Conservation (phyloP, 1,140 invertebrate species). For the Apis florea region DNA sequence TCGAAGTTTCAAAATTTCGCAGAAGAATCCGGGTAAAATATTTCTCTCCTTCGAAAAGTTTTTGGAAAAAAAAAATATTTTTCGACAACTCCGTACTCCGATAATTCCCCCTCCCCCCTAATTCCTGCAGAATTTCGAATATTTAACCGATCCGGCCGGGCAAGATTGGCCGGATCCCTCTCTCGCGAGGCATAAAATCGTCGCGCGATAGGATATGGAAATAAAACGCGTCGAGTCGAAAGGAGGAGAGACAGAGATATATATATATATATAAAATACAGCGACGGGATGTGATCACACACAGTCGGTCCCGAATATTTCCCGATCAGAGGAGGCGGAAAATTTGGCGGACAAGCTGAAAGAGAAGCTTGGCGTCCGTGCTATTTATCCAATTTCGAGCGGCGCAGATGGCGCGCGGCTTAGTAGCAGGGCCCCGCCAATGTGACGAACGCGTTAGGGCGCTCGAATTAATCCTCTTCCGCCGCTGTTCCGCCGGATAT, state of each 20-base stretch:
- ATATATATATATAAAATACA: no score
- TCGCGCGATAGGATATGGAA: background rate
- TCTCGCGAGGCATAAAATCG: background rate
- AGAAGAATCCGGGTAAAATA: no score
- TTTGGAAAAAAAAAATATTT: no score
- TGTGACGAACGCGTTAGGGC: slow-evolving; percentile 57
- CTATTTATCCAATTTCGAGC: slow-evolving; percentile 53
- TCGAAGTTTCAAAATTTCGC: no score
- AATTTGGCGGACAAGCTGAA: background rate
- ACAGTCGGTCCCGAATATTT: slow-evolving; percentile 9
- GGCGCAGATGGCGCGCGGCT: slow-evolving; percentile 48
- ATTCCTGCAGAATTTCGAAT: background rate
- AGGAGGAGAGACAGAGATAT: no score
- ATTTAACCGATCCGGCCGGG: background rate
- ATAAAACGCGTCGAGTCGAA: background rate
- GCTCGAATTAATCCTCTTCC: slow-evolving; percentile 65
- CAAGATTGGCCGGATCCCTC: no score
- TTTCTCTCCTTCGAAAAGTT: no score
- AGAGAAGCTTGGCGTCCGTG: slow-evolving; percentile 13
- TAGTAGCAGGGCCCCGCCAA: slow-evolving; percentile 45
- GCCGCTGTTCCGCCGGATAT: slow-evolving; percentile 40
- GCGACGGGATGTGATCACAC: background rate
- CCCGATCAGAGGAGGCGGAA: slow-evolving; percentile 11
- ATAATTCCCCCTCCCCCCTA: no score
- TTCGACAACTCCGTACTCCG: no score